Conservation (phyloP, 2,888 invertebrate species). For the Holacanthella duospinosa region DNA sequence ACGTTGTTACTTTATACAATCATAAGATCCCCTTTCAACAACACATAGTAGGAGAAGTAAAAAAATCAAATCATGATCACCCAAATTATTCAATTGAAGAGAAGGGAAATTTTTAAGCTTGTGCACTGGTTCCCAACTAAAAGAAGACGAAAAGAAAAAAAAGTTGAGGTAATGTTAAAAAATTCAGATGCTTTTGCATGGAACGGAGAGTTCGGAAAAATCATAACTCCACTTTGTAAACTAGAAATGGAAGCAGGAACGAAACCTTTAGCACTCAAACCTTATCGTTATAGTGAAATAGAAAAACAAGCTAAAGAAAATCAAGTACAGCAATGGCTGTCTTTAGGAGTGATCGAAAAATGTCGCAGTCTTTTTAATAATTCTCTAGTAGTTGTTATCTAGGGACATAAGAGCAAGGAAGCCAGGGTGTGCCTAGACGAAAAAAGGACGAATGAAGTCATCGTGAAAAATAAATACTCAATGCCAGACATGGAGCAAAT, state of each 20-base stretch:
- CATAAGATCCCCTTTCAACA: not conserved
- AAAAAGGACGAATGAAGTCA: not conserved
- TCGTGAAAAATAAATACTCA: not conserved
- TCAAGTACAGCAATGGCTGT: not conserved
- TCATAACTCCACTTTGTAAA: not conserved
- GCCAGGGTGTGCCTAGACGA: not conserved
- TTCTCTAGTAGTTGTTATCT: not conserved
- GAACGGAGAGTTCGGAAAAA: not conserved
- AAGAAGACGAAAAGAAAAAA: not conserved
- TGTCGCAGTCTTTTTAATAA: not conserved
- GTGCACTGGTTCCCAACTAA: not conserved
- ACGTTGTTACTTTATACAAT: not conserved
- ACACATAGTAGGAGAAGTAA: not conserved
- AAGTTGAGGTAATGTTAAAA: no score
- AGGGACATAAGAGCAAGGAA: not conserved
- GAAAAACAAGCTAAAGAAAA: not conserved
- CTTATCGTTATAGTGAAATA: not conserved
- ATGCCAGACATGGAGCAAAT: not conserved
- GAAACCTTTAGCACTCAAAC: not conserved
- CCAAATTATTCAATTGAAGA: not conserved
- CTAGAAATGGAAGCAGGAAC: not conserved
- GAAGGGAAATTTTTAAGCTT: not conserved
- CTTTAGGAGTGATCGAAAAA: not conserved
- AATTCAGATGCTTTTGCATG: no score
- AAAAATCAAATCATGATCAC: not conserved